Evolutionary conservation across 1,140 invertebrate genomes (phyloP), one percentile per base, ranked within the genome.

Genomic region (Drosophila kohkoa): DNA sequence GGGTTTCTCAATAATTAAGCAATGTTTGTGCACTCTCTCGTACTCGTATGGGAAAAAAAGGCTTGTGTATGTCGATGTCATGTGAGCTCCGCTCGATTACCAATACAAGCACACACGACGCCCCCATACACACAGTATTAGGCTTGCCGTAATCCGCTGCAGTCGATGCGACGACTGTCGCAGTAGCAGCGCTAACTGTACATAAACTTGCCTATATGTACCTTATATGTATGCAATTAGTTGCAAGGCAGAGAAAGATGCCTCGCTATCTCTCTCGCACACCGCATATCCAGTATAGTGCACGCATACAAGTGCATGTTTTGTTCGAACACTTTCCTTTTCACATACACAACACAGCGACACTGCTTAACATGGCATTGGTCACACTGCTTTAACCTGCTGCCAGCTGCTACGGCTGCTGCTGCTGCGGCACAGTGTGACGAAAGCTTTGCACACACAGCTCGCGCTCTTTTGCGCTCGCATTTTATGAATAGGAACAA

Each of bases 291-390:
- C 51, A 71, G 62, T 25, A 25, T 4, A 25, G 20, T 30, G 66
- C 30, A 67, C 68, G 73, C 80, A 77, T n/a, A 25, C 58, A 64
- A 32, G 7, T 69, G 68, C 86, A 80, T 25, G 20, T 82, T 88
- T 65, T 59, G 71, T 77, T 63, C 32, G 48, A 74, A 77, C 75
- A 80, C 78, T 80, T 80, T 80, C 78, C 78, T 77, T 80, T 80
- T 75, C 41, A 35, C 72, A 75, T 43, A 63, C 72, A 75, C 46
- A 38, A 63, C 72, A 75, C 46, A 38, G 8, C 46, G 32, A 63
- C 66, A 69, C 51, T 63, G 43, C 15, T 52, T 60, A 71, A 35
- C 73, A 59, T 45, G 55, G 52, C 30, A 67, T 67, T n/a, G 48
- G 55, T 38, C 64, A 51, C 64, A 60, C 63, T 54, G 70, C 64